Evolutionary conservation across 2,888 invertebrate genomes (phyloP).

Genomic region (Volucella bombylans): DNA sequence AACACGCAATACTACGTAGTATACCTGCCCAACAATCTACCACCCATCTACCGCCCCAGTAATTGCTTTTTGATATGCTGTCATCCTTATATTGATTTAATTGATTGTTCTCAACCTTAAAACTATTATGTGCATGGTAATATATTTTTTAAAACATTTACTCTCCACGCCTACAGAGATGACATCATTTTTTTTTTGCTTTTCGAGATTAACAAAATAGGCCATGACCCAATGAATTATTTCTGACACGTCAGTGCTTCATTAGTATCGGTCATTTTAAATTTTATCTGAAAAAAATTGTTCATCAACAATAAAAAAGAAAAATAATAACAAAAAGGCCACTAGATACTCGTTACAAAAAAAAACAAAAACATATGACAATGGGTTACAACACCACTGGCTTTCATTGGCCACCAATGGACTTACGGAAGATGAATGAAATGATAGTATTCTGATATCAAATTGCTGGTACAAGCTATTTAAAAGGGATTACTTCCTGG

Average conservation of each 20-base stretch:
- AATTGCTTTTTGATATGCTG: constrained; percentile 54
- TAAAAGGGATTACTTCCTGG: constrained; percentile 22
- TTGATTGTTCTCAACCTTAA: constrained; percentile 17
- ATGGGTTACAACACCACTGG: too few species aligned
- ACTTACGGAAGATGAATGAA: constrained; percentile 1
- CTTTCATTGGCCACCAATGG: not conserved
- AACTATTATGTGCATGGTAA: constrained; percentile 14
- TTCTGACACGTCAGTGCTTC: constrained; percentile 6
- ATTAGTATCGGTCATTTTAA: constrained; percentile 5
- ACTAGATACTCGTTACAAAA: constrained; percentile 7
- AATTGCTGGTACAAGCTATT: constrained; percentile 15
- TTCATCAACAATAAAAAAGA: too few species aligned
- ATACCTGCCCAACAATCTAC: too few species aligned
- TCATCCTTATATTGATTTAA: constrained; percentile 52
- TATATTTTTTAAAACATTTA: not conserved
- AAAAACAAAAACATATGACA: not conserved
- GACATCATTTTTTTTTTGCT: constrained; percentile 1
- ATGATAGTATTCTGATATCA: not conserved
- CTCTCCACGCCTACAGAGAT: not conserved
- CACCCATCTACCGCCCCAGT: constrained; percentile 13
- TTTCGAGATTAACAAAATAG: not conserved
- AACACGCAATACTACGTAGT: not conserved
- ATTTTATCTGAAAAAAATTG: constrained; percentile 1
- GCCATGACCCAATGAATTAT: constrained; percentile 12
- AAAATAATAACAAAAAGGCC: too few species aligned